These are phyloP conservation scores for Whitmania pigra DNA, from an alignment of 1,140 invertebrate species.

Conservation along the genomic window DNA sequence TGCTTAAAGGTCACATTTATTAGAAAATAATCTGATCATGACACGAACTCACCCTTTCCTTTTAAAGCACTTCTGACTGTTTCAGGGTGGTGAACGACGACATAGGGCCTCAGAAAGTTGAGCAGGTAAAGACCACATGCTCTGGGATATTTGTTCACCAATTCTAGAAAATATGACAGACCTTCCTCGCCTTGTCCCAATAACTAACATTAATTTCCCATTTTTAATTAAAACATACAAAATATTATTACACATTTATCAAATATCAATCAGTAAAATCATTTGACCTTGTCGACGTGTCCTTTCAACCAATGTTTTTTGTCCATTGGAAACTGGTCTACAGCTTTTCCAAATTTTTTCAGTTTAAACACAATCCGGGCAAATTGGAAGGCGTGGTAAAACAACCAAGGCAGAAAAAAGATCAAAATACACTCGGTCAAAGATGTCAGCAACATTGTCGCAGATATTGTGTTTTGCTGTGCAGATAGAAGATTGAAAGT, in stretches of 20 bases:
- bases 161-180: neutral
- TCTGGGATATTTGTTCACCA: neutral
- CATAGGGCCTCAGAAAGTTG: neutral
- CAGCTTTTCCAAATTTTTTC: conserved; percentile 2
- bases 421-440: too few relatives aligned
- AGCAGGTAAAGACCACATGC: neutral
- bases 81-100: neutral
- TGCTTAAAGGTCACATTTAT: too few relatives aligned
- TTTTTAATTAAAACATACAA: neutral
- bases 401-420: too few relatives aligned
- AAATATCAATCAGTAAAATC: neutral
- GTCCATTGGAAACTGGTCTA: conserved; percentile 1
- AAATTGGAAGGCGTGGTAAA: too few relatives aligned
- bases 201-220: neutral
- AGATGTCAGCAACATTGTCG: too few relatives aligned
- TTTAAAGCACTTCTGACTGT: neutral
- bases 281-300: neutral
- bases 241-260: neutral
- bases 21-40: too few relatives aligned
- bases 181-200: neutral
- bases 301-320: conserved; percentile 2
- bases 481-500: too few relatives aligned
- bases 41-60: neutral
- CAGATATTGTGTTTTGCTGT: too few relatives aligned
- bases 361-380: too few relatives aligned